phyloP scores from a whole-genome alignment of 2,888 invertebrate species.

The Cephus pulcher region DNA sequence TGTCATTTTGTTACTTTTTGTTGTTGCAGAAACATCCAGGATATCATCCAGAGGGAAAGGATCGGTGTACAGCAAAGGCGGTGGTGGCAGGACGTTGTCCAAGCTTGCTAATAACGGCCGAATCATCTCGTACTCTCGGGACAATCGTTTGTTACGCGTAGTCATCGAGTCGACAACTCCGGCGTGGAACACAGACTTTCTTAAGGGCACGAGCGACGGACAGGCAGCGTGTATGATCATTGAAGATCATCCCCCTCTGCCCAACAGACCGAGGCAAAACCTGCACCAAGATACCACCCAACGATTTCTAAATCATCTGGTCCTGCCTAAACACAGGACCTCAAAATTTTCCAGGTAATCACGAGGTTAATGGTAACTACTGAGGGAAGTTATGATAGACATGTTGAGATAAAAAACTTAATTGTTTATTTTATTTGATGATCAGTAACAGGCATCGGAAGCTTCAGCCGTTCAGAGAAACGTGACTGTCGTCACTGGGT shows the following conservation, averaged over 20 bases:
- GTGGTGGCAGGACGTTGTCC: slow-evolving; percentile 61
- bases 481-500: slow-evolving; percentile 80
- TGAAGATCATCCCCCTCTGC: slow-evolving; percentile 64
- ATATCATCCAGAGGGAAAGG: slow-evolving; percentile 88
- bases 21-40: slow-evolving; percentile 82
- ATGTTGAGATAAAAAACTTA: neutral
- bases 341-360: slow-evolving; percentile 86
- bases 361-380: neutral
- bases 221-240: slow-evolving; percentile 67
- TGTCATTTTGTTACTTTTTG: slow-evolving; percentile 51
- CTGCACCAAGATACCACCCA: slow-evolving; percentile 64
- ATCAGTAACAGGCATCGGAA: slow-evolving; percentile 93
- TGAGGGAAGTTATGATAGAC: neutral
- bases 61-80: slow-evolving; percentile 64
- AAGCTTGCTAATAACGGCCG: slow-evolving; percentile 57
- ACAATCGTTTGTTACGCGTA: slow-evolving; percentile 50
- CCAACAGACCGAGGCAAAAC: slow-evolving; percentile 63
- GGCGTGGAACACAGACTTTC: slow-evolving; percentile 57
- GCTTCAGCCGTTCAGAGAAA: slow-evolving; percentile 96
- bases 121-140: slow-evolving; percentile 55
- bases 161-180: slow-evolving; percentile 49
- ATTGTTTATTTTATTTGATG: neutral
- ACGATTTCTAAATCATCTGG: slow-evolving; percentile 61
- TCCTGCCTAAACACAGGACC: slow-evolving; percentile 75
- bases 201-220: slow-evolving; percentile 60